A percentile compares a stretch with the other conserved stretches of the same genome.
These are phyloP conservation scores for Dipodomys stephensi DNA, from an alignment of 2,113 vertebrate species.

Conservation along the genomic window DNA sequence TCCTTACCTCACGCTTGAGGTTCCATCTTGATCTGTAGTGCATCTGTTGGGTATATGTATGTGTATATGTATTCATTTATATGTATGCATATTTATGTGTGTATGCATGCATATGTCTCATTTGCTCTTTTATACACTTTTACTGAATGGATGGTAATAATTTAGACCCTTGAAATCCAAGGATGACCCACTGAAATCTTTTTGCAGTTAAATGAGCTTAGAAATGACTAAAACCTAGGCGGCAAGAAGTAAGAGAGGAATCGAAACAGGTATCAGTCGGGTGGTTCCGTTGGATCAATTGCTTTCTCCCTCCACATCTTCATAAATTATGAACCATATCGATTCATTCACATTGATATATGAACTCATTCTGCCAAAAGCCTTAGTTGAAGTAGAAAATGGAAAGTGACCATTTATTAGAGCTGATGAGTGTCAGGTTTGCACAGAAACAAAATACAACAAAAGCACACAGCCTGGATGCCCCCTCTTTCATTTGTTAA, in stretches of 20 bases:
- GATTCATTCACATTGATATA: constrained; percentile 68
- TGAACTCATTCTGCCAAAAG: constrained; percentile 70
- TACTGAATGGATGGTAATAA: not conserved
- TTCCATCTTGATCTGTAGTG: not conserved
- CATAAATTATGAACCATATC: constrained; percentile 75
- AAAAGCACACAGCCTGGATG: not conserved
- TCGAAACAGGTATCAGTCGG: not conserved
- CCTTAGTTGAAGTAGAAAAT: constrained; percentile 69
- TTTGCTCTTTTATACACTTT: constrained; percentile 21
- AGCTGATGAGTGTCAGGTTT: constrained; percentile 56
- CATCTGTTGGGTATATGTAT: not conserved
- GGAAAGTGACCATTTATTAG: constrained; percentile 71
- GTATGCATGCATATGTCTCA: not conserved
- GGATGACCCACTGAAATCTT: not conserved
- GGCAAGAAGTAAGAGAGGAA: constrained; percentile 8
- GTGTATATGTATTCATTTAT: not conserved
- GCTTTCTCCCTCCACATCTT: constrained; percentile 46
- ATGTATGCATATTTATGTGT: no score
- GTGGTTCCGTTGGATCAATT: constrained; percentile 55
- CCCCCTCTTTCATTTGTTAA: constrained; percentile 20
- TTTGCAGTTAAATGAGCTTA: constrained; percentile 18
- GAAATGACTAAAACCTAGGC: constrained; percentile 46
- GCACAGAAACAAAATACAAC: constrained; percentile 50
- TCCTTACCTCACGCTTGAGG: not conserved
- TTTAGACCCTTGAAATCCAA: not conserved